Base-by-base conservation (phyloP, 2,113 vertebrate species). In the Perognathus longimembris region DNA sequence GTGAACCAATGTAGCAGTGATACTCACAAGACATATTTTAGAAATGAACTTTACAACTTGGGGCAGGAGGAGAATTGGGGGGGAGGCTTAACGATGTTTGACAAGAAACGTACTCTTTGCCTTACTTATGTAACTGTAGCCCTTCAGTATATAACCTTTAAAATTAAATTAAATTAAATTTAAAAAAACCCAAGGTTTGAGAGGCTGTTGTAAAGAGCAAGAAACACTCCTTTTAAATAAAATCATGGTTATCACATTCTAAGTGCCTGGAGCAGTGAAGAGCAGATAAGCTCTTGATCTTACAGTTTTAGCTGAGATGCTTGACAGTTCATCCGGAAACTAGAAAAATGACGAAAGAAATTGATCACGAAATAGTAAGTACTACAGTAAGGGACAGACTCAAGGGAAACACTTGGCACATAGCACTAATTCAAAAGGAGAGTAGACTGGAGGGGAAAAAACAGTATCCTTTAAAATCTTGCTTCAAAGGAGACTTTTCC, bases 211-310 rank as follows among this genome's bases (percentile, higher is more conserved):
- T 14, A 77, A 92, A 88, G 26, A 38, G 54, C 63, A 93, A 64
- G n/a, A 85, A 85, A 74, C 71, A 50, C 8, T 32, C 7, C 36
- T 93, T 93, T 80, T n/a, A 90, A 57, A 59, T 45, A 30, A 76
- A 90, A 92, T 71, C 38, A 78, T 2, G 32, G 77, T 70, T 59
- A n/a, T 6, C 64, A 67, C 88, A 78, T 76, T 77, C 32, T 77
- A 89, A 64, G 71, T 67, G 26, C 3, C 30, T 3, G 7, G 77
- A 63, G 73, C 34, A 50, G 32, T 0, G 9, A 76, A 54, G 30
- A 82, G 17, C 30, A 88, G 45, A 54, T 34, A 54, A 82, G 40
- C 36, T 89, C 50, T 61, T 89, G 6, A 86, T 89, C 50, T 79
- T 59, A 36, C 21, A 50, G n/a, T 64, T 74, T 86, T 36, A 54